These are phyloP conservation scores for Rhynchomys soricoides DNA, from an alignment of 2,113 vertebrate genomes.

Conservation along the genomic window DNA sequence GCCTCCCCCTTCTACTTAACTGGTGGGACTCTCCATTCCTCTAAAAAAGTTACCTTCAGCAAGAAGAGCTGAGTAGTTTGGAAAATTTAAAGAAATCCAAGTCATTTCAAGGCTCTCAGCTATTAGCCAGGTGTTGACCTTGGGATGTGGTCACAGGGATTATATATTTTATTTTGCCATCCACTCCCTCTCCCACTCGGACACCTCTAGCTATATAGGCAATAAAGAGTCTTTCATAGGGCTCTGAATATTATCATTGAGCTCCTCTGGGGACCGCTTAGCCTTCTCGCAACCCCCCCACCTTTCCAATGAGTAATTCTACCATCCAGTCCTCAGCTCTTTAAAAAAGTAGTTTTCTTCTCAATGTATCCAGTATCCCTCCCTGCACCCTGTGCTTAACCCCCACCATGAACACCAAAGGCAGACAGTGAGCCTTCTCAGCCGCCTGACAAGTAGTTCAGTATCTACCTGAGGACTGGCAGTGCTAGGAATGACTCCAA, in stretches of 20 bases:
- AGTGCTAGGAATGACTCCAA: not conserved
- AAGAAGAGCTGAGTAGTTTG: slow-evolving; percentile 37
- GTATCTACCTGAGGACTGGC: slow-evolving; percentile 14
- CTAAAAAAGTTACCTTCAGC: slow-evolving; percentile 63
- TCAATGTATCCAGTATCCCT: slow-evolving; percentile 42
- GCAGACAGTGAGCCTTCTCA: slow-evolving; percentile 2
- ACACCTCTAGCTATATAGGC: slow-evolving; percentile 70
- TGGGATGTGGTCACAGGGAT: slow-evolving; percentile 78
- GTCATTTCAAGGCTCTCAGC: slow-evolving; percentile 60
- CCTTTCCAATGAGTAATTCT: slow-evolving; percentile 68
- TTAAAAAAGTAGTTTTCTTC: slow-evolving; percentile 70
- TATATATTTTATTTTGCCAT: slow-evolving; percentile 79
- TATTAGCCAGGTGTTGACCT: slow-evolving; percentile 76
- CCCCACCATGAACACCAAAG: slow-evolving; percentile 25
- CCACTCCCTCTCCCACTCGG: slow-evolving; percentile 75
- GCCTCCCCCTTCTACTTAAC: not conserved
- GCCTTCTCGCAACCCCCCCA: slow-evolving; percentile 62
- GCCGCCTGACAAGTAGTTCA: not conserved
- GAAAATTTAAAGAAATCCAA: slow-evolving; percentile 73
- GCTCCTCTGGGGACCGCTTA: slow-evolving; percentile 70
- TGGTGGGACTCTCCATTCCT: not conserved
- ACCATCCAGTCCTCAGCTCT: slow-evolving; percentile 46
- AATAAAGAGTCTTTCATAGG: slow-evolving; percentile 80
- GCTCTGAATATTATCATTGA: slow-evolving; percentile 81
- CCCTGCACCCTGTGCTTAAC: not conserved